Evolutionary conservation across 1,140 invertebrate genomes (phyloP).

Genomic region (Hesperophylax magnus): DNA sequence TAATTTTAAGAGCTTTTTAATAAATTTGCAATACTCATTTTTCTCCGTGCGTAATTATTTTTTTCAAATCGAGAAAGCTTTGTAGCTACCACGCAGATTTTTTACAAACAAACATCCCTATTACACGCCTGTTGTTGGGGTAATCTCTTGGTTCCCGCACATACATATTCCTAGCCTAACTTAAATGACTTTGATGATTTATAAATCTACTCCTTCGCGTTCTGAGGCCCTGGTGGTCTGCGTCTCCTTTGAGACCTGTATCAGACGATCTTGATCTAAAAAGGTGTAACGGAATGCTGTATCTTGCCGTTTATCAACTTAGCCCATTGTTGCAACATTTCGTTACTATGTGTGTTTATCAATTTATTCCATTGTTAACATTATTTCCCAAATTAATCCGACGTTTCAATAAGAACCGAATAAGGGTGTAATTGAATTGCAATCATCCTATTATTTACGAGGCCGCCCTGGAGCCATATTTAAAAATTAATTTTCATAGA

Average conservation of each 20-base stretch:
- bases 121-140: too few species aligned
- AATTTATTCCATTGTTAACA: slow-evolving; percentile 9
- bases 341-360: not conserved
- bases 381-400: slow-evolving; percentile 9
- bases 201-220: not conserved
- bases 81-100: too few species aligned
- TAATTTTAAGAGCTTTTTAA: too few species aligned
- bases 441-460: not conserved
- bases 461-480: too few species aligned
- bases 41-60: not conserved
- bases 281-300: not conserved
- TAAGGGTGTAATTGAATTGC: slow-evolving; percentile 8
- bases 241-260: too few species aligned
- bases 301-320: not conserved
- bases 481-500: too few species aligned
- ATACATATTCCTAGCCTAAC: slow-evolving; percentile 5
- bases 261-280: not conserved
- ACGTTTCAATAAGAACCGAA: not conserved
- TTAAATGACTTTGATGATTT: slow-evolving; percentile 1
- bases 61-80: not conserved
- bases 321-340: not conserved
- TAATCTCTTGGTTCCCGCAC: too few species aligned
- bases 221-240: too few species aligned
- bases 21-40: too few species aligned
- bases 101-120: too few species aligned